Percentiles rank a stretch among this genome's conserved stretches.
Conservation (phyloP, 2,797 vertebrate species). For the Pangasius larnaudii region DNA sequence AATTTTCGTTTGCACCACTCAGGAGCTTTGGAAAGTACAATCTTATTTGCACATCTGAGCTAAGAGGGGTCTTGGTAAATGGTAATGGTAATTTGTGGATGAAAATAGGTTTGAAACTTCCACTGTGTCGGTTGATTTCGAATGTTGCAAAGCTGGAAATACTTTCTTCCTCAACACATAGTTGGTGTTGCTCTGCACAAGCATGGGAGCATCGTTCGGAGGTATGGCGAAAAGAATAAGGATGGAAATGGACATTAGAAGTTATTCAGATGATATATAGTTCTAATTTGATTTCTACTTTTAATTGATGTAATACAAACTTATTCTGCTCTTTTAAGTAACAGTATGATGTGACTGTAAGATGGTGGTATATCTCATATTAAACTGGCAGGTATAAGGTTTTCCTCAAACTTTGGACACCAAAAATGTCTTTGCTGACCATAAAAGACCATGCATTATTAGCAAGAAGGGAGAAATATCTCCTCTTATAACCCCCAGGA, state of each 20-base stretch:
- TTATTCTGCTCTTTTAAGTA: not conserved
- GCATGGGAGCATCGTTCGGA: not conserved
- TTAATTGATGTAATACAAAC: not conserved
- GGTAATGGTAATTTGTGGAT: not conserved
- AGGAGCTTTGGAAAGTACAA: not conserved
- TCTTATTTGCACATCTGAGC: not conserved
- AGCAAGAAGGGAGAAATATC: slow-evolving; percentile 17
- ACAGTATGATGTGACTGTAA: not conserved
- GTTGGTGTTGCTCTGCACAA: not conserved
- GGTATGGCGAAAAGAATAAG: not conserved
- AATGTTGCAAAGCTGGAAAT: not conserved
- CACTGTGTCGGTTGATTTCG: not conserved
- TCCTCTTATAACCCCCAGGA: slow-evolving; percentile 30
- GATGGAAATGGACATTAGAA: not conserved
- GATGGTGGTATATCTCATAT: not conserved
- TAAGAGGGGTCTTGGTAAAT: not conserved
- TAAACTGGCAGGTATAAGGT: not conserved
- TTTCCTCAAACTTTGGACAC: not conserved
- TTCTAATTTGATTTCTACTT: not conserved
- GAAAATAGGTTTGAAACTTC: not conserved
- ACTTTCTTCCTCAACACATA: not conserved
- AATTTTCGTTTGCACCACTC: not conserved
- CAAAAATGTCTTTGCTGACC: not conserved
- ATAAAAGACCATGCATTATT: slow-evolving; percentile 9
- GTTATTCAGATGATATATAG: not conserved